Evolutionary conservation across 2,888 invertebrate genomes (phyloP), one percentile per base, ranked within the genome.

Genomic region (Parnassius mnemosyne): DNA sequence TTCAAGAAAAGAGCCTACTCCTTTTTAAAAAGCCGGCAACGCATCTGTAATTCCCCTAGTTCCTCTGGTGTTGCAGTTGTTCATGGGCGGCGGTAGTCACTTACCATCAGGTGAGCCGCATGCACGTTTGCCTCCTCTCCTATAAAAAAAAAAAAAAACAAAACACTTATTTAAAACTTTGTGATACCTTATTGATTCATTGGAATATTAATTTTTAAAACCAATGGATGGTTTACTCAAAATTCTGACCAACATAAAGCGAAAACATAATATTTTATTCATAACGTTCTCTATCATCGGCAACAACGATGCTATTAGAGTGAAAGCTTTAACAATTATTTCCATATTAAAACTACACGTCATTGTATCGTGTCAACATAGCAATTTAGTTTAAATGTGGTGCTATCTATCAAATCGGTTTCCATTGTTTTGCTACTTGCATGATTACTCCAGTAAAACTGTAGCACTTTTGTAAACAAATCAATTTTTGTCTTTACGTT

Each of bases 341-440:
- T 63, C 55, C 64, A 53, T 67, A 67, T 64, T 65, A 63, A 57
- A 65, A 61, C 53, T 44, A 65, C 56, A 16, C 59, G 47, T 63
- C 58, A 49, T 53, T 61, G 41, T 34, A 61, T 49, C 44, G 54
- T 44, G 58, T 62, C 53, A 49, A 58, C 58, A 25, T 50, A 63
- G 58, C 54, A 63, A 63, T 63, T 63, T 58, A 41, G 53, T 63
- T 58, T 63, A 58, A 58, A 63, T 63, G 54, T 53, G 50, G 10
- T 51, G 13, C 10, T 11, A 49, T 62, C 57, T 49, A 54, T 46
- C 54, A 54, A 57, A 53, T 57, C 62, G 46, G 41, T 57, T 25
- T 52, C 43, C 62, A 58, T 54, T 54, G 54, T 50, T 60, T 60
- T 54, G 62, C 50, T 51, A 41, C n/a, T 9, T 43, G 12, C 25